Evolutionary conservation across 2,888 invertebrate genomes (phyloP), one percentile per base, ranked within the genome.

Genomic region (Sarcophaga caerulescens): DNA sequence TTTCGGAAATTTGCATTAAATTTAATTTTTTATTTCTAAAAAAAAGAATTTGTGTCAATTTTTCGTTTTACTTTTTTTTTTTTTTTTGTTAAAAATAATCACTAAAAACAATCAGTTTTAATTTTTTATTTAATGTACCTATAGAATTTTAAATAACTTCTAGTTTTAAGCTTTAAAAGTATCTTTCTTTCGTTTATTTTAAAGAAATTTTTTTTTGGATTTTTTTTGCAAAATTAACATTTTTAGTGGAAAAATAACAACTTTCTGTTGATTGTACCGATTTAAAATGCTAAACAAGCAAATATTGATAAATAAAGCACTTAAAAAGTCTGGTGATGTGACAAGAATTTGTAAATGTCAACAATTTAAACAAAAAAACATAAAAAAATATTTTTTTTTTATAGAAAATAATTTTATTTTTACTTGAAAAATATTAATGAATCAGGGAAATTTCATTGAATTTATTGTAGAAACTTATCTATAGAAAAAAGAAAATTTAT

Each of bases 311-410:
- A 73, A 66, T 80, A 81, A 81, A 69, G 71, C 57, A 62, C 62
- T 25, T 35, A 70, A 88, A 87, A 88, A 88, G 88, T 90, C 88
- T 90, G 87, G 89, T 83, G 84, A 79, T 90, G 91, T 91, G 91
- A 91, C 91, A 91, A 90, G 91, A 91, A 91, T 91, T 91, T 90
- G 91, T 91, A 91, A 91, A 91, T 85, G 87, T 78, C 86, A 84
- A 78, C 77, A 81, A 44, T 76, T 76, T 59, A 68, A 66, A 70
- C 68, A 62, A 73, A 19, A 59, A 62, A 19, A 21, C 12, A 83
- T 60, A 73, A 68, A 68, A 52, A 52, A 17, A 52, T 0, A 4
- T 17, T 5, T 14, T 52, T 35, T 8, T 35, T 35, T 35, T 35
- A 2, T 35, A 35, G 35, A 10, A 52, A 52, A 52, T 52, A 74